Conservation (phyloP, 2,888 invertebrate genomes). For the Agrochola circellaris region DNA sequence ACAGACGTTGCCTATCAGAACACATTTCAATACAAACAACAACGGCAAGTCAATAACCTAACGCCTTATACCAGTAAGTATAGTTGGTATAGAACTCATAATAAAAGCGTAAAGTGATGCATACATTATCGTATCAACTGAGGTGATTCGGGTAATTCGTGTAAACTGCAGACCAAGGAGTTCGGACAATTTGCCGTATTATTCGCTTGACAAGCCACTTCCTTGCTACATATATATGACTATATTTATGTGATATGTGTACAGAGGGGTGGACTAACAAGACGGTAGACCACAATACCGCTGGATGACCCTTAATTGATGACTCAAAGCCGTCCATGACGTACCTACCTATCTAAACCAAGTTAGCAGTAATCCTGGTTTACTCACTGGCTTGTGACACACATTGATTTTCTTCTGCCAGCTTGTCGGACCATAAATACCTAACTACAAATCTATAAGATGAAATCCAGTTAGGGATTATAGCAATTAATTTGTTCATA, state of each 20-base stretch:
- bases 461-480: background rate
- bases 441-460: background rate
- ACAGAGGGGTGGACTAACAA: constrained; percentile 56
- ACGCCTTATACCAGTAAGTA: background rate
- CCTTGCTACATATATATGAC: constrained; percentile 70
- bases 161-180: constrained; percentile 59
- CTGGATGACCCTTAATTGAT: constrained; percentile 39
- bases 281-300: constrained; percentile 42
- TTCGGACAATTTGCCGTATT: constrained; percentile 78
- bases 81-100: constrained; percentile 20
- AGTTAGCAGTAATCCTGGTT: constrained; percentile 22
- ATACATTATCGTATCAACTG: constrained; percentile 62
- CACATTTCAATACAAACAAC: constrained; percentile 44
- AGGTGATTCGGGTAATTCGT: constrained; percentile 68
- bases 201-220: constrained; percentile 81
- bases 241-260: constrained; percentile 57
- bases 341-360: constrained; percentile 29
- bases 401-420: background rate
- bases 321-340: constrained; percentile 27
- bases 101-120: constrained; percentile 48
- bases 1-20: constrained; percentile 17
- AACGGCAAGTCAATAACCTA: constrained; percentile 54
- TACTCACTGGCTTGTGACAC: constrained; percentile 18
- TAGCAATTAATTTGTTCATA: background rate
- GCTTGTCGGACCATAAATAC: background rate